These are phyloP conservation scores for Laticauda colubrina DNA, from an alignment of 2,113 vertebrate genomes.

Conservation along the genomic window DNA sequence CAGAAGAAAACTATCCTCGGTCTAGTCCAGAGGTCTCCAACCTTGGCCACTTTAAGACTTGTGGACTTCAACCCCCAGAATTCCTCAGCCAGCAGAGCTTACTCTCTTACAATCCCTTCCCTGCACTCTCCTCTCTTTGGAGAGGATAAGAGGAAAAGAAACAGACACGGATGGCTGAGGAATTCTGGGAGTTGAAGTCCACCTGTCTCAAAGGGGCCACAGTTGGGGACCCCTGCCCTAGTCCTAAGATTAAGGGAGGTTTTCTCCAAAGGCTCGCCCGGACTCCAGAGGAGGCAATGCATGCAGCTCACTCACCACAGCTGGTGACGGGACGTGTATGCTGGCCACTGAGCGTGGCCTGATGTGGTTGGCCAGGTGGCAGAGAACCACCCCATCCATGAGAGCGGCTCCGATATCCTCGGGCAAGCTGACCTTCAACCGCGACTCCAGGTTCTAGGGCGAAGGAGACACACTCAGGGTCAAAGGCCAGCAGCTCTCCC, in stretches of 20 bases:
- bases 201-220: too few relatives aligned
- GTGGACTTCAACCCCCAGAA: too few relatives aligned
- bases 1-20: neutral
- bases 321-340: constrained; percentile 97
- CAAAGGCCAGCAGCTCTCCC: neutral
- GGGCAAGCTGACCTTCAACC: constrained; percentile 93
- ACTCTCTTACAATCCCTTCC: too few relatives aligned
- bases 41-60: too few relatives aligned
- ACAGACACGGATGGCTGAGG: too few relatives aligned
- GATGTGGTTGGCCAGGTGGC: constrained; percentile 98
- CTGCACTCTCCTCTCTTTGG: too few relatives aligned
- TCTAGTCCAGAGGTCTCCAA: too few relatives aligned
- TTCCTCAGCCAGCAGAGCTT: too few relatives aligned
- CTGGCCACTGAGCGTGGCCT: constrained; percentile 95
- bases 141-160: too few relatives aligned
- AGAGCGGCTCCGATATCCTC: constrained; percentile 94
- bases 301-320: constrained; percentile 81
- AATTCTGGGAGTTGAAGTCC: too few relatives aligned
- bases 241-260: too few relatives aligned
- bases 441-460: constrained; percentile 89
- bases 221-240: too few relatives aligned
- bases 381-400: constrained; percentile 97
- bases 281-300: neutral
- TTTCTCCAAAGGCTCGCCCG: neutral
- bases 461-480: constrained; percentile 14